phyloP scores from a whole-genome alignment of 2,888 invertebrate species.

The Luperina nickerlii region DNA sequence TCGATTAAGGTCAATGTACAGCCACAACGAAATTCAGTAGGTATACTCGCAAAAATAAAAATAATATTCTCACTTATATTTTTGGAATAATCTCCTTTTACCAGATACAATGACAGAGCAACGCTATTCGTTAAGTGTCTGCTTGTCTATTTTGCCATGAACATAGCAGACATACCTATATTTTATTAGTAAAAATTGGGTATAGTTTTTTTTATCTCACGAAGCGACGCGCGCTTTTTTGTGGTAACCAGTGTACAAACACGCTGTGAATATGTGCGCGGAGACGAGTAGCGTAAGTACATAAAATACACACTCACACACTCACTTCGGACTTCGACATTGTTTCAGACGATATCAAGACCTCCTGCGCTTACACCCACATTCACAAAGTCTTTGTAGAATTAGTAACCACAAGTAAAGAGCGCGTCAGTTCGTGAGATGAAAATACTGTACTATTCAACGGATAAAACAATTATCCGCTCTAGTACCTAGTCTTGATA shows the following conservation, averaged over 20 bases:
- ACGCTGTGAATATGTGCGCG: not conserved
- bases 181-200: not conserved
- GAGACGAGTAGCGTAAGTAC: not conserved
- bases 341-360: not conserved
- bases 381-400: not conserved
- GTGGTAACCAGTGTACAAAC: not conserved
- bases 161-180: not conserved
- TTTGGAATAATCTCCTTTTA: constrained; percentile 18
- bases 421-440: not conserved
- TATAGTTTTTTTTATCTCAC: not conserved
- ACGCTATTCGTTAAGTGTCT: constrained; percentile 12
- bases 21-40: constrained; percentile 52
- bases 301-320: not conserved
- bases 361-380: not conserved
- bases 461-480: not conserved
- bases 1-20: constrained; percentile 65
- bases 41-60: constrained; percentile 54
- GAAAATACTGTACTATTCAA: not conserved
- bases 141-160: constrained; percentile 2
- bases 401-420: not conserved
- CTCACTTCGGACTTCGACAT: not conserved
- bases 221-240: not conserved
- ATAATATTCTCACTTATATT: constrained; percentile 49
- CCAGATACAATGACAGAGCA: constrained; percentile 12
- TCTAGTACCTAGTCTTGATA: constrained; percentile 1